These are phyloP conservation scores for Bucco capensis DNA, from an alignment of 2,113 vertebrate species.

Conservation along the genomic window DNA sequence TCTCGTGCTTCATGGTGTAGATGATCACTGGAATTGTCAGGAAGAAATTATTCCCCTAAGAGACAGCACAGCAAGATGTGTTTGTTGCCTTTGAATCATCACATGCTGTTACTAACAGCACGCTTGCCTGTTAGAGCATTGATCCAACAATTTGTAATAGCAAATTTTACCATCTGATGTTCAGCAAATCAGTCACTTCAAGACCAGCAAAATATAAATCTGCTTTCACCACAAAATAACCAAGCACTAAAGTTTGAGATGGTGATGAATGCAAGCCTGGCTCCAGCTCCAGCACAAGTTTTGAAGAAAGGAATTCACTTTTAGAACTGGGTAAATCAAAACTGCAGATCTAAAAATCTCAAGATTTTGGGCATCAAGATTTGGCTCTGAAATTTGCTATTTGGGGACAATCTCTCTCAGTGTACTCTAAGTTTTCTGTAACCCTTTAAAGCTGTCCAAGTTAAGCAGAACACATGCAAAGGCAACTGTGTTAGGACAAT, in stretches of 20 bases:
- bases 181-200: conserved; percentile 33
- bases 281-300: background rate
- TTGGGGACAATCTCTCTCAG: background rate
- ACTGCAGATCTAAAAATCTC: background rate
- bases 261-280: background rate
- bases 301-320: background rate
- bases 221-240: background rate
- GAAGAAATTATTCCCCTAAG: conserved; percentile 38
- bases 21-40: conserved; percentile 39
- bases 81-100: conserved; percentile 53
- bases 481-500: background rate
- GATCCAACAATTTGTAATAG: background rate
- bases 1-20: conserved; percentile 40
- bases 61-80: background rate
- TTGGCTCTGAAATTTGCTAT: background rate
- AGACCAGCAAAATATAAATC: conserved; percentile 20
- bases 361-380: background rate
- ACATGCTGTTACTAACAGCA: background rate
- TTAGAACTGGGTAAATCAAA: background rate
- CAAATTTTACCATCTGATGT: background rate
- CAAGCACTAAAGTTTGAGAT: background rate
- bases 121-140: background rate
- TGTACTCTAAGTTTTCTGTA: background rate
- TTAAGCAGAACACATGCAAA: background rate
- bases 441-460: background rate